Conservation (phyloP, 2,113 vertebrate species). For the Limanda limanda region DNA sequence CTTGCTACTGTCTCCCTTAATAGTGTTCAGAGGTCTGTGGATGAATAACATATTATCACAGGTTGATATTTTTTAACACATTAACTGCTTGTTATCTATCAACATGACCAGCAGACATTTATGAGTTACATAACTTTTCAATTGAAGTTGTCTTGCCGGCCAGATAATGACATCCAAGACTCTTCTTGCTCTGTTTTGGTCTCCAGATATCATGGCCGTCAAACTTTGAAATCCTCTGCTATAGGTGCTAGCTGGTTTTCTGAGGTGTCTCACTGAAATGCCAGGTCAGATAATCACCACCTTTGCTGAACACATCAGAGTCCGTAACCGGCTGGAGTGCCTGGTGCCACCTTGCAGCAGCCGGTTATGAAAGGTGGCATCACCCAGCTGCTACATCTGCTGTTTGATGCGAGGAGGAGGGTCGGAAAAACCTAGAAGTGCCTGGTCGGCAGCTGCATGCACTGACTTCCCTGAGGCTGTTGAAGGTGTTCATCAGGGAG, state of each 20-base stretch:
- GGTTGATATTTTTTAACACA: neutral
- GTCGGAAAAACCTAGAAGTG: slow-evolving; percentile 53
- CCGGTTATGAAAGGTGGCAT: slow-evolving; percentile 60
- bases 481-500: slow-evolving; percentile 65
- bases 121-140: neutral
- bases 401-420: slow-evolving; percentile 44
- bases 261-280: neutral
- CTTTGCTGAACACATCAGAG: slow-evolving; percentile 25
- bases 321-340: slow-evolving; percentile 22
- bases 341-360: slow-evolving; percentile 14
- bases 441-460: slow-evolving; percentile 60
- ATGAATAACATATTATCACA: neutral
- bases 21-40: neutral
- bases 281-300: slow-evolving; percentile 6
- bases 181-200: neutral
- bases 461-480: slow-evolving; percentile 58
- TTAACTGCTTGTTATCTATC: neutral
- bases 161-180: too few species aligned
- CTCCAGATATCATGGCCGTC: neutral
- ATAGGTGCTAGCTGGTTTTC: neutral
- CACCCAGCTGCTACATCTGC: slow-evolving; percentile 61
- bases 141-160: neutral
- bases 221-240: neutral
- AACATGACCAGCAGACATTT: neutral
- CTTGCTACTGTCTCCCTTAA: too few species aligned